Evolutionary conservation across 2,888 invertebrate genomes (phyloP).

Genomic region (Epinotia ramella): DNA sequence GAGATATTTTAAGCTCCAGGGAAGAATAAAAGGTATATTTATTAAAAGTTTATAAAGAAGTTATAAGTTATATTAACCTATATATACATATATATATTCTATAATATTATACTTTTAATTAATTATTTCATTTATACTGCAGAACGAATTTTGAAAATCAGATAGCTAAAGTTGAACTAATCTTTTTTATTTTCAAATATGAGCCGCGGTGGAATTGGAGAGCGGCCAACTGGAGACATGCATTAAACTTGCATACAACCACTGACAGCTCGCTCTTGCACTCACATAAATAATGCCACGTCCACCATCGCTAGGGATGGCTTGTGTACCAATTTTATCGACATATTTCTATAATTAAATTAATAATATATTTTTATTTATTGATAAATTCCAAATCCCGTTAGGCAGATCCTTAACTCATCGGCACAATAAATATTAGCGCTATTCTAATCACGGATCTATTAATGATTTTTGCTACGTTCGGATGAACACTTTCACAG

Average conservation of each 20-base stretch:
- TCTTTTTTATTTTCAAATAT: slow-evolving; percentile 44
- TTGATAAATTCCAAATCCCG: too few species aligned
- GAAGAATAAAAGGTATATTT: too few species aligned
- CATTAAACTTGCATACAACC: slow-evolving; percentile 51
- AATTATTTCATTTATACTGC: neutral
- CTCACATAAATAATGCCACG: slow-evolving; percentile 49
- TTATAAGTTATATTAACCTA: too few species aligned
- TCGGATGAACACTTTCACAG: neutral
- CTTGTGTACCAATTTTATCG: neutral
- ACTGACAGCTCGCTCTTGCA: slow-evolving; percentile 47
- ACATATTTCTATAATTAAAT: neutral
- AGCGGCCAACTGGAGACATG: slow-evolving; percentile 48
- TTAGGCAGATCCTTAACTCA: too few species aligned
- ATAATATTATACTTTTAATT: too few species aligned
- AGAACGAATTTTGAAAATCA: slow-evolving; percentile 13
- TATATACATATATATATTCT: too few species aligned
- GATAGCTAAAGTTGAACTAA: slow-evolving; percentile 10
- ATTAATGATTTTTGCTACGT: neutral
- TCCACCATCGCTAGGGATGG: slow-evolving; percentile 34
- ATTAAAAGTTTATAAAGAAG: neutral
- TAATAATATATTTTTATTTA: too few species aligned
- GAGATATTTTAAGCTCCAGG: too few species aligned
- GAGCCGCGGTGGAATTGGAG: slow-evolving; percentile 46
- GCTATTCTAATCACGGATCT: too few species aligned
- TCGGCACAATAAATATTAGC: too few species aligned